These are phyloP conservation scores for Protosalanx chinensis DNA, from an alignment of 2,797 vertebrate genomes.

Conservation along the genomic window DNA sequence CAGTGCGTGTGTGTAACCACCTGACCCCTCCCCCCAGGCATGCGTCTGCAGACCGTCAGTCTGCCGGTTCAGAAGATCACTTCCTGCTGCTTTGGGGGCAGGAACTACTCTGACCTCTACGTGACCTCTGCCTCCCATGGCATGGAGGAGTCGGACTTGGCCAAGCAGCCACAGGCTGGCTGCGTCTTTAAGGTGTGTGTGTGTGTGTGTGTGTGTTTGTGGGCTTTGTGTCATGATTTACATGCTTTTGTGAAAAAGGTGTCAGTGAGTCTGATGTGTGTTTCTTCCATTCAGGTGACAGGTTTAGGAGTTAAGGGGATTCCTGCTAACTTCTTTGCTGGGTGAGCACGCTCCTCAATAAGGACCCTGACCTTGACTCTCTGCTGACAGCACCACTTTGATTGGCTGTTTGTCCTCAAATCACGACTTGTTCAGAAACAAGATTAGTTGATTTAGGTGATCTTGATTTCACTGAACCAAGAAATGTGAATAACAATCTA, in stretches of 20 bases:
- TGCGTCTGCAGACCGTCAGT: conserved; percentile 81
- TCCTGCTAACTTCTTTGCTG: conserved; percentile 72
- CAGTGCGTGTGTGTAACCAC: background rate
- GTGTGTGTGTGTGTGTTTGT: conserved; percentile 12
- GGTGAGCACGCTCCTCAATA: conserved; percentile 54
- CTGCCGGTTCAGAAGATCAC: conserved; percentile 84
- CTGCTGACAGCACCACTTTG: no score
- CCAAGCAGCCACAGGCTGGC: conserved; percentile 80
- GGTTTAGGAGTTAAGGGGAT: conserved; percentile 83
- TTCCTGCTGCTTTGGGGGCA: conserved; percentile 91
- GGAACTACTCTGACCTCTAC: conserved; percentile 86
- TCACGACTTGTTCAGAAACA: no score
- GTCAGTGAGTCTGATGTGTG: background rate
- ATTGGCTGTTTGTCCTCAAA: no score
- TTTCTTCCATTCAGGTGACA: conserved; percentile 67
- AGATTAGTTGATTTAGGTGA: no score
- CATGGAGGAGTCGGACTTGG: conserved; percentile 67
- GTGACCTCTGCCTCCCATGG: conserved; percentile 82
- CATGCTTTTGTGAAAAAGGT: background rate
- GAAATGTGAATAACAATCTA: no score
- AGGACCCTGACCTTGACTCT: background rate
- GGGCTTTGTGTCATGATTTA: conserved; percentile 10
- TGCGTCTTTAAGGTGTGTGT: conserved; percentile 82
- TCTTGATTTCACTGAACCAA: no score
- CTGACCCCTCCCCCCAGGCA: conserved; percentile 67